Evolutionary conservation across 2,888 invertebrate genomes (phyloP), one percentile per base, ranked within the genome.

Genomic region (Acleris sparsana): DNA sequence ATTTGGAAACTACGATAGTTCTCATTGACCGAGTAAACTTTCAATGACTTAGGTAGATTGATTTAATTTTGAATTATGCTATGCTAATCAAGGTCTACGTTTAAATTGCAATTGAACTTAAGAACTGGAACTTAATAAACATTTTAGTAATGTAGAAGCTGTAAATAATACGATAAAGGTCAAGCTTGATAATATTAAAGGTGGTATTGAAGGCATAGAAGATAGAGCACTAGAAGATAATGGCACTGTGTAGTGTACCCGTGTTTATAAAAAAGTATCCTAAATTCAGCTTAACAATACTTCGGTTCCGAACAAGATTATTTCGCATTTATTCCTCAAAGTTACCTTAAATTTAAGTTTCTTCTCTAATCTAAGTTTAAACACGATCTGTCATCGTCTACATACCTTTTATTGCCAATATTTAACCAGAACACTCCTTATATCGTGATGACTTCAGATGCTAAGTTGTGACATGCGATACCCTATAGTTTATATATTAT

Each of bases 191-290:
- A 60, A 57, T 61, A 51, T 44, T 61, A 44, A 61, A 61, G 20
- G 56, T 76, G 73, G 80, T 72, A 70, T 73, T 69, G 70, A 81
- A 79, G 79, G 82, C 81, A 80, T 80, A 87, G 86, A 84, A 84
- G 82, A 83, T 70, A 84, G 79, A 76, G 75, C 69, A 79, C 86
- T 87, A 87, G 79, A 84, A 89, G 83, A 83, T 86, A 86, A 88
- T 86, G 91, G 92, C 90, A 90, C 92, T 83, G 89, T 85, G 88
- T 89, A 91, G 89, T 88, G 92, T 91, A 91, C 90, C 89, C 83
- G 80, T 86, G 80, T 86, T 86, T 77, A 89, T 89, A 91, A 89
- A 92, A 91, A 92, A 88, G 80, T 92, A 90, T 82, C 86, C 88
- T 92, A 89, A 80, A 75, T 80, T 33, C 83, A 84, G 83, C 89